A percentile compares a stretch with the other conserved stretches of the same genome.
phyloP scores from a whole-genome alignment of 1,140 invertebrate species.

The Trichomalopsis sarcophagae region DNA sequence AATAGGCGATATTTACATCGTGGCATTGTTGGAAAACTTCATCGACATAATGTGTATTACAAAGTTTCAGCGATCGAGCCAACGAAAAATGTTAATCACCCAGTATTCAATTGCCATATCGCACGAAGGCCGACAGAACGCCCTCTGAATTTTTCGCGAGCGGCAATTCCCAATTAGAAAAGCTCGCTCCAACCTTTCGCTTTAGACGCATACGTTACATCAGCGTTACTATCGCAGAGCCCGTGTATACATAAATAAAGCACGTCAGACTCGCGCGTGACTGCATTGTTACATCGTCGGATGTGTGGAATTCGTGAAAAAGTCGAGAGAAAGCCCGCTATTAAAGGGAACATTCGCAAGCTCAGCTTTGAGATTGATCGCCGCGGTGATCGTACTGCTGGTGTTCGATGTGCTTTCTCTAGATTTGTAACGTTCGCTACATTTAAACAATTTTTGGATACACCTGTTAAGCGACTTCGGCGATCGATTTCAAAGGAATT shows the following conservation, averaged over 20 bases:
- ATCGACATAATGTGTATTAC: background rate
- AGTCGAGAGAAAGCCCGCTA: background rate
- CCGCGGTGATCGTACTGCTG: too few relatives aligned
- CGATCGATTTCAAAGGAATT: too few relatives aligned
- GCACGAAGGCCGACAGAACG: background rate
- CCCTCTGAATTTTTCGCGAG: background rate
- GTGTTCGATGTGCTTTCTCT: too few relatives aligned
- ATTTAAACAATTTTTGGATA: too few relatives aligned
- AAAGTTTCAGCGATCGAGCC: background rate
- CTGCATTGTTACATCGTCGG: conserved; percentile 6
- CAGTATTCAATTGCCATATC: background rate
- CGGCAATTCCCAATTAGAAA: background rate
- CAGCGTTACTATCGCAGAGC: too few relatives aligned
- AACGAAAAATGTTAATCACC: too few relatives aligned
- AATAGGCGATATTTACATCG: background rate
- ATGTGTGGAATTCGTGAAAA: background rate
- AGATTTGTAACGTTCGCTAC: too few relatives aligned
- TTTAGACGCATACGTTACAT: background rate
- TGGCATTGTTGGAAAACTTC: background rate
- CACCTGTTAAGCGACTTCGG: too few relatives aligned
- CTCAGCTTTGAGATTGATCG: background rate
- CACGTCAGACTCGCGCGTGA: background rate
- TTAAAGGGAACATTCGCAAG: background rate
- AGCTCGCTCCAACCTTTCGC: background rate
- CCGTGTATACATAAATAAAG: background rate